phyloP scores from a whole-genome alignment of 2,797 vertebrate species.

The Syndactyla subalaris region DNA sequence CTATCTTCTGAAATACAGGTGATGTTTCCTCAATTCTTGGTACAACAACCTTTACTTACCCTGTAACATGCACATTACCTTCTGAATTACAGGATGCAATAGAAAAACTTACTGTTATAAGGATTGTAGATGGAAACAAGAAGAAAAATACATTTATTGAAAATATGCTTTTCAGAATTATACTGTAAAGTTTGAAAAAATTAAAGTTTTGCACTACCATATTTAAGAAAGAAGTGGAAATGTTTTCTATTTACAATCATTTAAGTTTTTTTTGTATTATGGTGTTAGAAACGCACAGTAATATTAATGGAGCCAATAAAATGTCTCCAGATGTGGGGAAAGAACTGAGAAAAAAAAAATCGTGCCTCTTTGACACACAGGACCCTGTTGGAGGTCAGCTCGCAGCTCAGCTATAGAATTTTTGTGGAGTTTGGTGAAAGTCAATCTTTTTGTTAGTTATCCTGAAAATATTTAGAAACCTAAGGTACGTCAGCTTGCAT shows the following conservation, averaged over 20 bases:
- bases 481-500: not conserved
- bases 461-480: not conserved
- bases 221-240: not conserved
- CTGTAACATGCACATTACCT: not conserved
- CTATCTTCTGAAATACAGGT: not conserved
- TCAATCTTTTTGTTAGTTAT: not conserved
- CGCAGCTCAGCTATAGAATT: not conserved
- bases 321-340: not conserved
- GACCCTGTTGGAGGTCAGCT: not conserved
- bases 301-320: not conserved
- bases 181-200: not conserved
- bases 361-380: not conserved
- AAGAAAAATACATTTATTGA: not conserved
- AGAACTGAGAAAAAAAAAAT: not conserved
- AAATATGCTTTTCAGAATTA: not conserved
- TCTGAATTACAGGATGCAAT: not conserved
- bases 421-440: not conserved
- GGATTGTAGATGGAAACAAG: not conserved
- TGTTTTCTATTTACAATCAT: not conserved
- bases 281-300: not conserved
- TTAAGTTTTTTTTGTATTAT: not conserved
- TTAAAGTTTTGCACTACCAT: not conserved
- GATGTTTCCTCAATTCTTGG: not conserved
- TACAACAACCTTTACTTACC: not conserved
- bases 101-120: not conserved